These are phyloP conservation scores for Lepidotrigona ventralis DNA, from an alignment of 1,140 invertebrate species.

Conservation along the genomic window DNA sequence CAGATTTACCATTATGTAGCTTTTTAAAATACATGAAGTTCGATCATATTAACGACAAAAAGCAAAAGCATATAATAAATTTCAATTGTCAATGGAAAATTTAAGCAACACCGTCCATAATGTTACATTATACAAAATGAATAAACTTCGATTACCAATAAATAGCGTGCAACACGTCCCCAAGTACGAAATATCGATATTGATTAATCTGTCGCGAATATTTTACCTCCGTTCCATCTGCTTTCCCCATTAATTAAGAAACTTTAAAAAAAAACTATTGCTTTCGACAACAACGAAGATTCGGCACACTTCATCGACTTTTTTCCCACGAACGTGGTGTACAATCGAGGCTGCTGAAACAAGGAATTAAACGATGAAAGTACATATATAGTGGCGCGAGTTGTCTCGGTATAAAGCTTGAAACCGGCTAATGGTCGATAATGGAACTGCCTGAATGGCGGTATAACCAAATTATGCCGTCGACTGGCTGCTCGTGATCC, in stretches of 20 bases:
- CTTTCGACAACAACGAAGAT: background rate
- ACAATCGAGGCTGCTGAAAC: constrained; percentile 12
- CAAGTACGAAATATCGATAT: background rate
- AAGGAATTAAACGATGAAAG: constrained; percentile 26
- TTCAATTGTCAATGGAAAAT: background rate
- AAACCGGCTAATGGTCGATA: constrained; percentile 69
- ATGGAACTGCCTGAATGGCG: constrained; percentile 64
- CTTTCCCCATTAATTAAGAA: background rate
- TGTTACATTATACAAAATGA: background rate
- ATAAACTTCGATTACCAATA: background rate
- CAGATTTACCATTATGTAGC: background rate
- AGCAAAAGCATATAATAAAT: background rate
- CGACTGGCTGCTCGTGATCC: constrained; percentile 40
- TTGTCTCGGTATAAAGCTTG: constrained; percentile 32
- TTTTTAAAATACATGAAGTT: background rate
- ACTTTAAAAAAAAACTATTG: too few species aligned
- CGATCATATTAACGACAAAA: too few species aligned
- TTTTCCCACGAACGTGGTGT: too few species aligned
- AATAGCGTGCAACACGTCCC: background rate
- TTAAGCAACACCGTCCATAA: background rate
- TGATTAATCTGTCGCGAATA: background rate
- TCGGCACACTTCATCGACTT: background rate
- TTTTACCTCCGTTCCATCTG: background rate
- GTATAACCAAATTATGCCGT: constrained; percentile 66
- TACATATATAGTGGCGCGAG: constrained; percentile 16